Conservation (phyloP, 2,888 invertebrate genomes). For the Gisinianus flammeolus region DNA sequence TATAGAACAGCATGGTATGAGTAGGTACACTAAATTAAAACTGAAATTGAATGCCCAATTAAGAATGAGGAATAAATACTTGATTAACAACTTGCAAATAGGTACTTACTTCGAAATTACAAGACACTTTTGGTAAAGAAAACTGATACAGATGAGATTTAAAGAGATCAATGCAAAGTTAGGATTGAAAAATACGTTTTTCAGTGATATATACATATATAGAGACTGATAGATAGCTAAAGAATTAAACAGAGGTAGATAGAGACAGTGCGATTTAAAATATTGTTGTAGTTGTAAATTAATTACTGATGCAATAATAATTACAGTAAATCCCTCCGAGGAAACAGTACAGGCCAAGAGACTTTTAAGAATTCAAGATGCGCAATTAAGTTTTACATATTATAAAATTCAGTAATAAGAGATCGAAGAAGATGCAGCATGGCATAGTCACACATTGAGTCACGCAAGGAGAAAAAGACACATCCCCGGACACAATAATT, state of each 20-base stretch:
- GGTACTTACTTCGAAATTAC: no score
- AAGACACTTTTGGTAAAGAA: no score
- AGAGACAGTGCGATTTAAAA: neutral
- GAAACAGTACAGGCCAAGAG: neutral
- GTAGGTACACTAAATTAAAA: no score
- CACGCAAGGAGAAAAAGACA: neutral
- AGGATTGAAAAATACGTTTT: no score
- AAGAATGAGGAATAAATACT: no score
- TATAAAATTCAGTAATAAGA: no score
- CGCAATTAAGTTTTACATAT: no score
- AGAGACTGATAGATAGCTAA: neutral
- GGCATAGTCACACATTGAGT: neutral
- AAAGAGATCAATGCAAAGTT: no score
- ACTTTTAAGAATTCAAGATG: neutral
- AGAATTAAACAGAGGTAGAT: neutral
- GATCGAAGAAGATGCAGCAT: neutral
- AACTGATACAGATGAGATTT: no score
- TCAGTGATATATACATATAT: neutral
- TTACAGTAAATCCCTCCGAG: neutral
- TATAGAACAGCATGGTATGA: no score
- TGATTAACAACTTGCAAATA: no score
- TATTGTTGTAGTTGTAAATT: neutral
- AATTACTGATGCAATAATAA: neutral
- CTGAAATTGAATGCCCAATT: no score
- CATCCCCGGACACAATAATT: slow-evolving; percentile 1